Evolutionary conservation across 2,797 vertebrate genomes (phyloP).

Genomic region (Leuciscus waleckii): DNA sequence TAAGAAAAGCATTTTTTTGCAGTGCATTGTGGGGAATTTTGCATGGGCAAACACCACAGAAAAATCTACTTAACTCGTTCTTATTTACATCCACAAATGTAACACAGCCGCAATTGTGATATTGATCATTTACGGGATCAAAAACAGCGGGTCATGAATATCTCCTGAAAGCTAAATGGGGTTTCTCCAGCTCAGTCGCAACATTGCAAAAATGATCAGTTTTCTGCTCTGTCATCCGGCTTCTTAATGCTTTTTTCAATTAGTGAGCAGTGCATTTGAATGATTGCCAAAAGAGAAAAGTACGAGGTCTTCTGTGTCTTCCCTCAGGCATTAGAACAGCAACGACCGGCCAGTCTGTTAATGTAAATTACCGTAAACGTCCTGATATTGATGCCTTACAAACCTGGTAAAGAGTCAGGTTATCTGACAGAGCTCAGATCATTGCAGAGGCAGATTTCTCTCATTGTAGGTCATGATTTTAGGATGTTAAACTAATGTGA

Average conservation of each 20-base stretch:
- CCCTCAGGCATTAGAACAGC: constrained; percentile 47
- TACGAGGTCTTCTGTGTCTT: constrained; percentile 54
- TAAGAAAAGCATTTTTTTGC: too few species aligned
- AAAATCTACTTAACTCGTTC: neutral
- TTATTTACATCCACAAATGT: constrained; percentile 6
- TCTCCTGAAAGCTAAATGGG: constrained; percentile 42
- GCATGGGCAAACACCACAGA: too few species aligned
- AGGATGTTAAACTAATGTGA: neutral
- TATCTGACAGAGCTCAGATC: neutral
- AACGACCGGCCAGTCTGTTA: constrained; percentile 42
- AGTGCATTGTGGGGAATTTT: neutral
- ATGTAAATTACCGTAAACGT: neutral
- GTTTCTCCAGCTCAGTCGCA: constrained; percentile 33
- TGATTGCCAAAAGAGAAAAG: constrained; percentile 59
- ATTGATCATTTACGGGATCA: neutral
- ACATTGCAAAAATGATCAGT: constrained; percentile 54
- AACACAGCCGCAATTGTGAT: constrained; percentile 31
- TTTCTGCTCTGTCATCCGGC: constrained; percentile 52
- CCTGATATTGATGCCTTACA: neutral
- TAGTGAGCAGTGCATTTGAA: constrained; percentile 67
- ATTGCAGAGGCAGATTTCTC: neutral
- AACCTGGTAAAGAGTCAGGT: neutral
- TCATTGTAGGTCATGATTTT: neutral
- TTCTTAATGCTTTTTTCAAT: constrained; percentile 66
- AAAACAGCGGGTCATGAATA: constrained; percentile 38